Evolutionary conservation across 2,113 vertebrate genomes (phyloP), one percentile per base, ranked within the genome.

Genomic region (Hystrix brachyura): DNA sequence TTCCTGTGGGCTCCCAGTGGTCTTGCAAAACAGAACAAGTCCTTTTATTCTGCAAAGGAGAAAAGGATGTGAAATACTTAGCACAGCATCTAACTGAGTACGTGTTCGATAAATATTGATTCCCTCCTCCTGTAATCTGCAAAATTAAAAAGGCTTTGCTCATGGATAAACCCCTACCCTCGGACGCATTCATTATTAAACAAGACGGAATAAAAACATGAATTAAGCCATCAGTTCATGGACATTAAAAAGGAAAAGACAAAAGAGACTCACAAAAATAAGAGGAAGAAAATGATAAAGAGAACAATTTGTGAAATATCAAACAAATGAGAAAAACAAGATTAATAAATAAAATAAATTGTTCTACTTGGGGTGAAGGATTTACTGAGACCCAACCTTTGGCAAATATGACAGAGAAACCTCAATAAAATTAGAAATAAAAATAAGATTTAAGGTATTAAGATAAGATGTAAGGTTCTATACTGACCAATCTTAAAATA

Each of bases 71-170:
- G 57, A 79, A 90, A 83, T 53, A 69, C 27, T 95, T 60, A 93
- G 96, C 1, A 0, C 51, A 55, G 81, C 7, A 0, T 87, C 76
- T 32, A 86, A 64, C 79, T 88, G 71, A 34, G 64, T 10, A 46
- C 32, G 4, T 67, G 76, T 87, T 96, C 96, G 62, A 96, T 94
- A 94, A 95, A 81, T 92, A 97, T 95, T 79, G 96, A 97, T 94
- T 60, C 51, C 59, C 15, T 87, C 90, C 79, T 94, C 86, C 80
- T 87, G 80, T 48, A 94, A 48, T 90, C 97, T 89, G 64, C 92
- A 72, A 83, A 94, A 94, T 97, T 95, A 83, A 83, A 93, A 97
- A 88, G 60, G n/a, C 86, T 87, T 13, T 32, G 71, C 59, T 96
- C 59, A 69, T 14, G 91, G 96, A 55, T 76, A 94, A 86, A 92